Evolutionary conservation across 2,888 invertebrate species (phyloP), one percentile per base, ranked within the genome.

Genomic region (Cyclophora albipunctata): DNA sequence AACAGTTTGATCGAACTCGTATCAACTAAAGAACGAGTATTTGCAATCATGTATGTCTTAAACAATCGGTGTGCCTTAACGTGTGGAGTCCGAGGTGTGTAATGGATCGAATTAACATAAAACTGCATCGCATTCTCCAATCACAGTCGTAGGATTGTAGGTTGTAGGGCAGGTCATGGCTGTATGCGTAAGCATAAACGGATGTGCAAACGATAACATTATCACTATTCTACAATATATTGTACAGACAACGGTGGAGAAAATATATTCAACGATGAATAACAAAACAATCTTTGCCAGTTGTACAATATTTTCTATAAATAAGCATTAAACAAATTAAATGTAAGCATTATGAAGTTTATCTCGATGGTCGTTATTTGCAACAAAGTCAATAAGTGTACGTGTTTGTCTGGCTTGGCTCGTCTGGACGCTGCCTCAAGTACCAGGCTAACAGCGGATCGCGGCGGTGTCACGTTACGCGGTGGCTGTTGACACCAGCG

Each of bases 401-500:
- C 5, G 34, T 43, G 64, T 71, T 67, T 65, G 66, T 64, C 60
- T 71, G 66, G 64, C 70, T 65, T 71, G 68, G 20, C 20, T 59
- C 69, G 70, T 68, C 75, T 81, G 71, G 73, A 63, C 71, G 65
- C 66, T 69, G 66, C 62, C 65, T 64, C 66, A 69, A 80, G 85
- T 82, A 86, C 81, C 80, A 85, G 83, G 83, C 81, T 70, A 73
- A 71, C 81, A 85, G 80, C 75, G 80, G 79, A 81, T 84, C 80
- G 84, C 71, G 67, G 78, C 78, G 81, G 84, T 86, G 81, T 87
- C 87, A 81, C 83, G 87, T 87, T 87, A 87, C 88, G 86, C 85
- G 81, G 86, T 87, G 88, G 88, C 88, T 87, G 88, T 88, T 87
- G 88, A 88, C 88, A 87, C 88, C 88, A 87, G 83, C 78, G 88